Conservation (phyloP, 2,113 vertebrate genomes). For the Carassius gibelio region DNA sequence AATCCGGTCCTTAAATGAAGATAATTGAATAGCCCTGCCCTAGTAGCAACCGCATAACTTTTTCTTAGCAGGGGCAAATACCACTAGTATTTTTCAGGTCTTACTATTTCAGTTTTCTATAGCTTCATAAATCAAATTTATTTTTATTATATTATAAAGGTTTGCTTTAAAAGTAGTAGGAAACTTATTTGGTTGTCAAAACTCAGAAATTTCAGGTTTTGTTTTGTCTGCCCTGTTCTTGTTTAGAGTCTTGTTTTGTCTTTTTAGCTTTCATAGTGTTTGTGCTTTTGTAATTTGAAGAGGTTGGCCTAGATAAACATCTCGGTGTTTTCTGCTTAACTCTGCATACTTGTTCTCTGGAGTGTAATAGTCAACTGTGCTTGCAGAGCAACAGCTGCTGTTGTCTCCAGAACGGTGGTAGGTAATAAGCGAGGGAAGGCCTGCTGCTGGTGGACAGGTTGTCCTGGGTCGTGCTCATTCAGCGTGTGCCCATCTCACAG, state of each 20-base stretch:
- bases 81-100: not conserved
- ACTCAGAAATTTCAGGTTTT: not conserved
- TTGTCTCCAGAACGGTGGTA: constrained; percentile 11
- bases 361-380: not conserved
- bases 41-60: not conserved
- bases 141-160: not conserved
- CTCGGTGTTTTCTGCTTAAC: constrained; percentile 3
- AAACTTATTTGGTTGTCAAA: not conserved
- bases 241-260: not conserved
- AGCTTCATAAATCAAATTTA: not conserved
- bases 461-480: constrained; percentile 54
- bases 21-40: not conserved
- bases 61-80: not conserved
- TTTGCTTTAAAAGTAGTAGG: not conserved
- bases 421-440: constrained; percentile 33
- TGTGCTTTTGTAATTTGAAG: not conserved
- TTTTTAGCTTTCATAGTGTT: constrained; percentile 3
- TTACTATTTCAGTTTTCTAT: not conserved
- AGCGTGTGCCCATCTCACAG: constrained; percentile 45
- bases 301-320: not conserved
- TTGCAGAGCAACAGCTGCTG: constrained; percentile 18
- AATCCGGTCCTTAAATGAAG: no score
- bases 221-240: not conserved
- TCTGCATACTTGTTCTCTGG: constrained; percentile 17
- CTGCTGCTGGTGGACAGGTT: constrained; percentile 42